phyloP scores from a whole-genome alignment of 2,113 vertebrate species.

The Eulemur macaco region DNA sequence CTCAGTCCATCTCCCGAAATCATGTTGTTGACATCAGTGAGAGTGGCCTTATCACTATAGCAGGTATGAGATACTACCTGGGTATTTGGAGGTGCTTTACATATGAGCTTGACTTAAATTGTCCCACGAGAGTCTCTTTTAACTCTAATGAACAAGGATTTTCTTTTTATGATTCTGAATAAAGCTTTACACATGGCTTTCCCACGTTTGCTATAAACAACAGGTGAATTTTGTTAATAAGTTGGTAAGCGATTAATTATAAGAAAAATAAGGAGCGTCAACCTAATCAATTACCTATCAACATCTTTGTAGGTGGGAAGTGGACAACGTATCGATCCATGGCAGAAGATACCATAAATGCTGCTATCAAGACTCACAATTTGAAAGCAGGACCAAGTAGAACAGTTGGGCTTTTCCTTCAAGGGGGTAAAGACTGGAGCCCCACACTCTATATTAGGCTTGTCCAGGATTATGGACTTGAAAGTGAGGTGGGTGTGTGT shows the following conservation, averaged over 20 bases:
- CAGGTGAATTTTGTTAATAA: neutral
- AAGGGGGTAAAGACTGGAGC: slow-evolving; percentile 94
- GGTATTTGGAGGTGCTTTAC: neutral
- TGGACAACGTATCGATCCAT: slow-evolving; percentile 98
- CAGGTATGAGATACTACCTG: slow-evolving; percentile 83
- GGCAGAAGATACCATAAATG: slow-evolving; percentile 94
- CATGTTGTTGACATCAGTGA: slow-evolving; percentile 93
- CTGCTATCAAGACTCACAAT: slow-evolving; percentile 86
- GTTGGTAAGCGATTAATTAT: neutral
- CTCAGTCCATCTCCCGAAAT: slow-evolving; percentile 96
- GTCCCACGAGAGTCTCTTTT: neutral
- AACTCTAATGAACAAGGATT: neutral
- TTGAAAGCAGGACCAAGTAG: slow-evolving; percentile 87
- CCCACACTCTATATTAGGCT: slow-evolving; percentile 96
- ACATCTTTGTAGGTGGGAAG: slow-evolving; percentile 91
- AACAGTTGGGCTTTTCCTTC: slow-evolving; percentile 92
- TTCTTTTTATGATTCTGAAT: neutral
- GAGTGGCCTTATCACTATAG: slow-evolving; percentile 95
- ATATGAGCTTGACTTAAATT: neutral
- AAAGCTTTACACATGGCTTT: neutral
- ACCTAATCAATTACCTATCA: neutral
- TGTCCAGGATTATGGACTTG: slow-evolving; percentile 97
- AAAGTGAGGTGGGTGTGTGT: slow-evolving; percentile 89
- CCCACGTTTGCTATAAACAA: neutral
- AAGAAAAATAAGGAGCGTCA: neutral